These are phyloP conservation scores for Perithous albicinctus DNA, from an alignment of 2,888 invertebrate species.

Conservation along the genomic window DNA sequence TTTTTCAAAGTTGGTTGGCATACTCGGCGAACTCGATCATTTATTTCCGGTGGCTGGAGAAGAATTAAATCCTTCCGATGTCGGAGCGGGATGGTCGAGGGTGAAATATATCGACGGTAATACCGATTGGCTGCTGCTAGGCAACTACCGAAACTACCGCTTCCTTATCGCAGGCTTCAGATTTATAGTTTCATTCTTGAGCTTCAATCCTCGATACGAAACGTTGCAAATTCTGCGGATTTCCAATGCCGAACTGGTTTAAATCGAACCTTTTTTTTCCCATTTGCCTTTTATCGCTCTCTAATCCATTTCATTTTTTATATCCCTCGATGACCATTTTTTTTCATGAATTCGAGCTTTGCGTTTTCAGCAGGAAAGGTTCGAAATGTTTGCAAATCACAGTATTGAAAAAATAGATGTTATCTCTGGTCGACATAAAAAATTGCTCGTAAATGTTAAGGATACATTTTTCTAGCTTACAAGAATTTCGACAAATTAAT, in stretches of 20 bases:
- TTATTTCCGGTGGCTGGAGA: conserved; percentile 22
- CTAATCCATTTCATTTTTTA: neutral
- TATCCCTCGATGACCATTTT: neutral
- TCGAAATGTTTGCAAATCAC: neutral
- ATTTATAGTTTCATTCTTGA: conserved; percentile 58
- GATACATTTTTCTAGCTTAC: too few relatives aligned
- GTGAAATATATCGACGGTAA: conserved; percentile 52
- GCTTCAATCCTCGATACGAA: neutral
- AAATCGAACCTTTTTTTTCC: conserved; percentile 5
- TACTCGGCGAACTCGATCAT: conserved; percentile 14
- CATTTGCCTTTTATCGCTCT: neutral
- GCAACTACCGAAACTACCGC: conserved; percentile 26
- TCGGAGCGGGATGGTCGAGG: neutral
- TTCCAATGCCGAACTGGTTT: conserved; percentile 15
- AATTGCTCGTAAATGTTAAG: neutral
- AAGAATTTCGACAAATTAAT: too few relatives aligned
- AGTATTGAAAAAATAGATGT: neutral
- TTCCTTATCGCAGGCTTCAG: conserved; percentile 58
- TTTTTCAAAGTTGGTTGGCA: neutral
- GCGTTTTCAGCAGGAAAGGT: neutral
- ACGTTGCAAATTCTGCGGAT: conserved; percentile 10
- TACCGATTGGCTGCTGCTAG: conserved; percentile 3
- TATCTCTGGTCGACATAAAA: neutral
- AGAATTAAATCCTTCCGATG: conserved; percentile 39
- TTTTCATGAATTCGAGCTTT: neutral